Conservation (phyloP, 1,140 invertebrate species). For the Drosophila ficusphila region DNA sequence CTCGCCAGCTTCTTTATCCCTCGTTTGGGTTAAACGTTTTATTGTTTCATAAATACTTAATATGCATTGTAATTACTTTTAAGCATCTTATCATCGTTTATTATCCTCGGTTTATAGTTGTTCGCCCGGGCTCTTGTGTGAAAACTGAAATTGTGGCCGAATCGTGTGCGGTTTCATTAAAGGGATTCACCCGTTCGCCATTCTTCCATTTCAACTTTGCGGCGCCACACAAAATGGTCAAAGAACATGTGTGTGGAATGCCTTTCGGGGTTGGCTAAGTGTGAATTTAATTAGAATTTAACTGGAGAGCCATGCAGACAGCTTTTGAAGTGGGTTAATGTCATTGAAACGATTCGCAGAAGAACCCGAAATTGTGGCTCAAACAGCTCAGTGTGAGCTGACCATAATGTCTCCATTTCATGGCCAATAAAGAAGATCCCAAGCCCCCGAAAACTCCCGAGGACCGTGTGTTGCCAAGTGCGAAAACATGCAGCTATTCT, state of each 20-base stretch:
- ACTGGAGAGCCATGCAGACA: slow-evolving; percentile 16
- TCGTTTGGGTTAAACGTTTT: slow-evolving; percentile 64
- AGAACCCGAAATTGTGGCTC: slow-evolving; percentile 4
- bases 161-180: slow-evolving; percentile 39
- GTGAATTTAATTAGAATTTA: slow-evolving; percentile 76
- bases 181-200: slow-evolving; percentile 15
- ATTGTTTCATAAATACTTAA: slow-evolving; percentile 81
- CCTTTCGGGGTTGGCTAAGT: slow-evolving; percentile 23
- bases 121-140: slow-evolving; percentile 12
- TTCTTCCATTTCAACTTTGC: slow-evolving; percentile 35
- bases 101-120: slow-evolving; percentile 33
- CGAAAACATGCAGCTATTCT: slow-evolving; percentile 36
- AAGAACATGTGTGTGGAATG: slow-evolving; percentile 51
- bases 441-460: not conserved
- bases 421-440: slow-evolving; percentile 35
- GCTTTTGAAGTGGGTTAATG: slow-evolving; percentile 56
- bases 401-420: slow-evolving; percentile 49
- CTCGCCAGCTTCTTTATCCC: slow-evolving; percentile 3
- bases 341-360: slow-evolving; percentile 1
- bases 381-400: slow-evolving; percentile 11
- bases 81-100: slow-evolving; percentile 59
- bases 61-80: slow-evolving; percentile 73
- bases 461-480: slow-evolving; percentile 31
- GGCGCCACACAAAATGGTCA: slow-evolving; percentile 46
- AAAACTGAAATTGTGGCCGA: slow-evolving; percentile 43